phyloP scores from a whole-genome alignment of 2,888 invertebrate genomes.

The Penaeus monodon region DNA sequence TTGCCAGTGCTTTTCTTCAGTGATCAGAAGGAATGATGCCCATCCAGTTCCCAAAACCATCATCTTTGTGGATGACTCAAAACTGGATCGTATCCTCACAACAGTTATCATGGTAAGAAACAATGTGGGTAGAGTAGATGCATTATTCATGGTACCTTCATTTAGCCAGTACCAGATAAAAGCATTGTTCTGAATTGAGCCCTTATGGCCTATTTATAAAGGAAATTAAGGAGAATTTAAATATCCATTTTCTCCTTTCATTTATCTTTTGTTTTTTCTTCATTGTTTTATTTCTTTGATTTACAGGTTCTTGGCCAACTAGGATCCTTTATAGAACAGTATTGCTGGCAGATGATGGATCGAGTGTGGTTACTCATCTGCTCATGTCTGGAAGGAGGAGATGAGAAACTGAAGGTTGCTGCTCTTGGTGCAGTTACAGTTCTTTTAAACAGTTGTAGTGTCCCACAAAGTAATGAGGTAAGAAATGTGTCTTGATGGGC shows the following conservation, averaged over 20 bases:
- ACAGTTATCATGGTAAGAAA: slow-evolving; percentile 41
- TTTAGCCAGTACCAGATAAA: too few species aligned
- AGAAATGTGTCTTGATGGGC: not conserved
- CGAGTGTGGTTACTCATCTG: slow-evolving; percentile 41
- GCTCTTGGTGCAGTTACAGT: slow-evolving; percentile 28
- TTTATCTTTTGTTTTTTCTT: not conserved
- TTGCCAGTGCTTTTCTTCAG: slow-evolving; percentile 47
- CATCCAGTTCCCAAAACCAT: slow-evolving; percentile 46
- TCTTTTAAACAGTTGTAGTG: slow-evolving; percentile 34
- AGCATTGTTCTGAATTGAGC: too few species aligned
- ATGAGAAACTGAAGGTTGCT: slow-evolving; percentile 34
- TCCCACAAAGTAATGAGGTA: slow-evolving; percentile 45
- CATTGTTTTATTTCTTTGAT: not conserved
- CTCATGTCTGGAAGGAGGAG: slow-evolving; percentile 49
- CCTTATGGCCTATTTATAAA: too few species aligned
- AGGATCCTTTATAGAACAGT: slow-evolving; percentile 32
- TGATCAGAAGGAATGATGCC: slow-evolving; percentile 35
- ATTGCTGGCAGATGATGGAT: slow-evolving; percentile 20
- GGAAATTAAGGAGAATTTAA: too few species aligned
- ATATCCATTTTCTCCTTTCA: too few species aligned
- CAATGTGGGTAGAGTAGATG: not conserved
- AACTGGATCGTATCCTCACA: slow-evolving; percentile 34
- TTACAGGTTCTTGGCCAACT: slow-evolving; percentile 45
- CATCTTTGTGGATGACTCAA: slow-evolving; percentile 26
- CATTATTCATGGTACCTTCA: not conserved